These are phyloP conservation scores for Cantharis rufa DNA, from an alignment of 2,888 invertebrate genomes.

Conservation along the genomic window DNA sequence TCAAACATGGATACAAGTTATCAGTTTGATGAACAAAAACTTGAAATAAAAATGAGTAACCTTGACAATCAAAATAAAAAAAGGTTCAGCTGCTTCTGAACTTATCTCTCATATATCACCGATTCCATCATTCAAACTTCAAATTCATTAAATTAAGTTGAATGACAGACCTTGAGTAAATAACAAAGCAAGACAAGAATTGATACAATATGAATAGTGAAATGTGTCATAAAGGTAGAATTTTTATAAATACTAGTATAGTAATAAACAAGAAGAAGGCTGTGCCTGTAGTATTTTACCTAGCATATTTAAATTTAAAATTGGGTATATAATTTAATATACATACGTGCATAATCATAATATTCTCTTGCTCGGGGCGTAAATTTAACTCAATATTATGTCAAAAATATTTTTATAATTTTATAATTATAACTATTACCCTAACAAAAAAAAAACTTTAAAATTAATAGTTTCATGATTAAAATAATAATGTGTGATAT, in stretches of 20 bases:
- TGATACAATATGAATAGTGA: background rate
- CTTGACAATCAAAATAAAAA: constrained; percentile 3
- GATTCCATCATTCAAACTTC: background rate
- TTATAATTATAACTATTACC: background rate
- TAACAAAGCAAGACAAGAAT: background rate
- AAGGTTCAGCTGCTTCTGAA: background rate
- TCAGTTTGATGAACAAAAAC: constrained; percentile 43
- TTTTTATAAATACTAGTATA: too few species aligned
- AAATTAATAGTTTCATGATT: background rate
- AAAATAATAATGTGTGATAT: background rate
- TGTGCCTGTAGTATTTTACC: background rate
- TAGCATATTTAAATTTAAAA: background rate
- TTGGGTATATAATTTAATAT: background rate
- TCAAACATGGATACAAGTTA: constrained; percentile 41
- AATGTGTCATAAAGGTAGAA: background rate
- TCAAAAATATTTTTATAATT: background rate
- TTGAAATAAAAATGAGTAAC: constrained; percentile 23
- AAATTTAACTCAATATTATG: background rate
- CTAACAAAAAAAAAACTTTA: background rate
- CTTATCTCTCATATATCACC: background rate
- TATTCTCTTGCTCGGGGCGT: background rate
- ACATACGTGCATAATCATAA: background rate
- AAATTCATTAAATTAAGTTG: background rate
- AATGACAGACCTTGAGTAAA: background rate
- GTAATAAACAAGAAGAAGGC: background rate